Evolutionary conservation across 1,140 invertebrate species (phyloP).

Genomic region (Probaryconus sp.): DNA sequence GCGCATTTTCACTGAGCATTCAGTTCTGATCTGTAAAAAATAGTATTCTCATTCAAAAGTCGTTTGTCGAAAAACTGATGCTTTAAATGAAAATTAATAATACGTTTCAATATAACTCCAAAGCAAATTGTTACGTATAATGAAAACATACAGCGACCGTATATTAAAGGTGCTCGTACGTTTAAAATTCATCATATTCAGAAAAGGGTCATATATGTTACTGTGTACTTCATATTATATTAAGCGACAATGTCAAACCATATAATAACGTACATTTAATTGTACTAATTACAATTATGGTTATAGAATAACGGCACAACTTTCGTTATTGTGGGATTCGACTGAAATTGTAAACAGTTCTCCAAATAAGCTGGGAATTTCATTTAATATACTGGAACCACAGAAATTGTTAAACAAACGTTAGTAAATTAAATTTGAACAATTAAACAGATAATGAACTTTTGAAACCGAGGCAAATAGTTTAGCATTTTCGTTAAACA

Average conservation of each 20-base stretch:
- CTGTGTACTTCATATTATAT: slow-evolving; percentile 9
- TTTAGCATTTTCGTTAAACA: too few relatives aligned
- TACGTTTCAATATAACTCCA: too few relatives aligned
- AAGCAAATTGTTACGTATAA: too few relatives aligned
- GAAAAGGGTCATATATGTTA: slow-evolving; percentile 5
- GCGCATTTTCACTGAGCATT: slow-evolving; percentile 74
- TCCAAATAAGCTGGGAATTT: neutral
- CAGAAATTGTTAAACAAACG: too few relatives aligned
- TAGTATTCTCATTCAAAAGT: neutral
- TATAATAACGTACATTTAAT: slow-evolving; percentile 19
- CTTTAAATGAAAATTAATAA: too few relatives aligned
- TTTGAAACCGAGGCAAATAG: too few relatives aligned
- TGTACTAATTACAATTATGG: slow-evolving; percentile 19
- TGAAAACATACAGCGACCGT: too few relatives aligned
- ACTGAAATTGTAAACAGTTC: slow-evolving; percentile 10
- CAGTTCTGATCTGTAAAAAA: slow-evolving; percentile 71
- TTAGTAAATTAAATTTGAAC: too few relatives aligned
- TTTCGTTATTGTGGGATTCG: slow-evolving; percentile 8
- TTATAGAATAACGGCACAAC: slow-evolving; percentile 20
- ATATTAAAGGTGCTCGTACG: too few relatives aligned
- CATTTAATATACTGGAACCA: neutral
- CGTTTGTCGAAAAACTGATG: neutral
- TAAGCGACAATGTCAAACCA: slow-evolving; percentile 6
- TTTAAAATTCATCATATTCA: neutral
- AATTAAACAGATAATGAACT: too few relatives aligned